Percentiles rank a stretch among this genome's conserved stretches.
phyloP scores from a whole-genome alignment of 2,797 vertebrate genomes.

The Psittacula derbiana region DNA sequence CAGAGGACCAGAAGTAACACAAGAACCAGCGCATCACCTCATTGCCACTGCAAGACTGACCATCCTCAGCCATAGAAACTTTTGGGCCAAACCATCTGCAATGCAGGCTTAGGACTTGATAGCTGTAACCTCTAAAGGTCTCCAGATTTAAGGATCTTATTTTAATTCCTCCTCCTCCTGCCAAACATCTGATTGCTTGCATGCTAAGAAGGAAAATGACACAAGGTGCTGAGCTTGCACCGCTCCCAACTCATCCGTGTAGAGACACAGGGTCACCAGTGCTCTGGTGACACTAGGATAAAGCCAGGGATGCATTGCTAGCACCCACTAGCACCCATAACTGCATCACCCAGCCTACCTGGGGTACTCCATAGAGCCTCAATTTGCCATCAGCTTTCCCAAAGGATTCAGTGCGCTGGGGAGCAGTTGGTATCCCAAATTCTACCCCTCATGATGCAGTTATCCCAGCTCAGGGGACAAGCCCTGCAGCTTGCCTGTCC shows the following conservation, averaged over 20 bases:
- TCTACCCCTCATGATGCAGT: not conserved
- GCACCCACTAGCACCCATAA: not conserved
- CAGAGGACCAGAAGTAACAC: not conserved
- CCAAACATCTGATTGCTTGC: constrained; percentile 22
- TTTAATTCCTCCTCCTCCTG: constrained; percentile 40
- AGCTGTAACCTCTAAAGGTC: constrained; percentile 35
- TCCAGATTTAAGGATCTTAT: constrained; percentile 37
- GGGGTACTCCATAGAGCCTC: not conserved
- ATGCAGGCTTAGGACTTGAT: not conserved
- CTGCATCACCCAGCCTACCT: not conserved
- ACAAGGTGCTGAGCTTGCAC: constrained; percentile 57
- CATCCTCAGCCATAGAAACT: not conserved
- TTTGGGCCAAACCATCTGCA: constrained; percentile 33
- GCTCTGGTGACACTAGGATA: not conserved
- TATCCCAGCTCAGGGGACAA: not conserved
- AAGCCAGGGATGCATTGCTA: not conserved
- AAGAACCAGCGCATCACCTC: not conserved
- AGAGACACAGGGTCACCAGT: not conserved
- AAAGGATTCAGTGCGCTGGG: not conserved
- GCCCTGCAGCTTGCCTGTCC: not conserved
- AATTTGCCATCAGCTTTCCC: not conserved
- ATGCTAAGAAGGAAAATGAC: constrained; percentile 35
- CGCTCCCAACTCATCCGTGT: not conserved
- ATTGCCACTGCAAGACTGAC: fast-evolving
- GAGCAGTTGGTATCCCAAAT: not conserved